Evolutionary conservation across 2,888 invertebrate genomes (phyloP).

Genomic region (Andricus curvator): DNA sequence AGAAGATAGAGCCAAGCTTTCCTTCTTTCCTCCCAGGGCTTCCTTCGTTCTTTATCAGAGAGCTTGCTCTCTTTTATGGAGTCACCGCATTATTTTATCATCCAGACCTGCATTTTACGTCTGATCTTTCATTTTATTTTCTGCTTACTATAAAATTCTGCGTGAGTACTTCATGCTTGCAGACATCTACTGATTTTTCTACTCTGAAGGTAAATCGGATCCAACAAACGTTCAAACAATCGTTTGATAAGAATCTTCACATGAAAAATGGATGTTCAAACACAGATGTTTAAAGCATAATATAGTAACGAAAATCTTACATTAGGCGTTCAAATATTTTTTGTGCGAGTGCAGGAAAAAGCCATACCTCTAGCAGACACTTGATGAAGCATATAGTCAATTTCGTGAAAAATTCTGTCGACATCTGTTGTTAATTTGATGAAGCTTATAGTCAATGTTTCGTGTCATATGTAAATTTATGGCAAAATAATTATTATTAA

Average conservation of each 20-base stretch:
- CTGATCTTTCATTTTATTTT: not conserved
- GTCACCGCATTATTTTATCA: slow-evolving; percentile 3
- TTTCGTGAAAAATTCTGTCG: too few relatives aligned
- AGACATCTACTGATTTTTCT: not conserved
- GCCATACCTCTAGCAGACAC: too few relatives aligned
- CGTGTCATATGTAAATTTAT: too few relatives aligned
- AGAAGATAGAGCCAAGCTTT: slow-evolving; percentile 5
- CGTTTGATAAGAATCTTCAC: not conserved
- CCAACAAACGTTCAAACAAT: not conserved
- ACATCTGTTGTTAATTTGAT: too few relatives aligned
- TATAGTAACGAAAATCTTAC: too few relatives aligned
- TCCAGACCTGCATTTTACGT: not conserved
- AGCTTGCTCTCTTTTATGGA: not conserved
- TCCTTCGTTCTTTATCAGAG: not conserved
- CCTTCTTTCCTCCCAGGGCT: not conserved
- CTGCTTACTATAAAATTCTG: not conserved
- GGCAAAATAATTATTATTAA: too few relatives aligned
- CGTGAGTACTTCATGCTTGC: not conserved
- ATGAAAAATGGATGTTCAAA: too few relatives aligned
- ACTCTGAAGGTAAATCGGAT: not conserved
- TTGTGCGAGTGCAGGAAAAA: too few relatives aligned
- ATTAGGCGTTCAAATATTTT: too few relatives aligned
- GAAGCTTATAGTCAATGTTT: too few relatives aligned
- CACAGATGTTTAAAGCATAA: too few relatives aligned
- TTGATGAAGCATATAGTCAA: too few relatives aligned